phyloP scores from a whole-genome alignment of 2,888 invertebrate species.

The Tipula lateralis region DNA sequence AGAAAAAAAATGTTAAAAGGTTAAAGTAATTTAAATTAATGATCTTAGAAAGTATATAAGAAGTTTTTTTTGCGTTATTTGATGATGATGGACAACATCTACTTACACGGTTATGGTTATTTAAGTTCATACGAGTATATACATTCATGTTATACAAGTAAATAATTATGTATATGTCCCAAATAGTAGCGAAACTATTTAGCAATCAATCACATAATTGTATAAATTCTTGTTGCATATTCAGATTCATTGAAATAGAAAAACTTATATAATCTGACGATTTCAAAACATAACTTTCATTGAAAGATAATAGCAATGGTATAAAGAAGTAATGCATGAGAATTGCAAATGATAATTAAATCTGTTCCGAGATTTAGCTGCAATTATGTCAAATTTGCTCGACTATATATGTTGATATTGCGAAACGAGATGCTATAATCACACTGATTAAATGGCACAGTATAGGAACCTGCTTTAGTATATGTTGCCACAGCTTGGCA shows the following conservation, averaged over 20 bases:
- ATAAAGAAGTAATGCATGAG: not conserved
- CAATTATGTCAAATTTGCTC: too few relatives aligned
- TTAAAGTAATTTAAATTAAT: not conserved
- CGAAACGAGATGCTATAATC: not conserved
- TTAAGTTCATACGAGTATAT: too few relatives aligned
- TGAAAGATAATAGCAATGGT: not conserved
- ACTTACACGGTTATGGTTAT: not conserved
- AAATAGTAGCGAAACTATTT: not conserved
- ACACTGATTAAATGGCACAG: too few relatives aligned
- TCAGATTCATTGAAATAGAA: not conserved
- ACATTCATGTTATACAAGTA: not conserved
- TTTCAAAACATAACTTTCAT: not conserved
- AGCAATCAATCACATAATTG: conserved; percentile 15
- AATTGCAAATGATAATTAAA: not conserved
- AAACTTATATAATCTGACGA: not conserved
- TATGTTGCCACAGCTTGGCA: not conserved
- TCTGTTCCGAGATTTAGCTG: not conserved
- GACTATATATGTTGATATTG: not conserved
- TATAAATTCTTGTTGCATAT: not conserved
- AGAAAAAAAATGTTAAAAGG: not conserved
- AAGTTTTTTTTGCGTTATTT: not conserved
- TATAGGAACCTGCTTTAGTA: too few relatives aligned
- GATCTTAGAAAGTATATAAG: not conserved
- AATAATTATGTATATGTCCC: not conserved
- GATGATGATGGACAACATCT: not conserved